Percentiles rank a stretch among this genome's conserved stretches.
Evolutionary conservation across 2,888 invertebrate species (phyloP).

Genomic region (Cheilosia impressa): DNA sequence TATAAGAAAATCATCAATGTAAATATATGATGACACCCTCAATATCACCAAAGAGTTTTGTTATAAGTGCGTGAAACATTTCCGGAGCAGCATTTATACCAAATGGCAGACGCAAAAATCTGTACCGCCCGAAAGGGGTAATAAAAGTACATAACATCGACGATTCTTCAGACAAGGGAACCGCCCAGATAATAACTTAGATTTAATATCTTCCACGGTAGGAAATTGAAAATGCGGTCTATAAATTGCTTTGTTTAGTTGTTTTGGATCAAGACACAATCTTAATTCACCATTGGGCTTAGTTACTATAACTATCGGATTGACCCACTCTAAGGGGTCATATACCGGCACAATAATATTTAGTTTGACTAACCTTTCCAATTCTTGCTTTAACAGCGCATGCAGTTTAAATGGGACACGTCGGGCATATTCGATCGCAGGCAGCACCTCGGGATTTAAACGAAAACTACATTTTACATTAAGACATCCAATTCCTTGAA

Average conservation of each 20-base stretch:
- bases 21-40: slow-evolving; percentile 53
- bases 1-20: slow-evolving; percentile 49
- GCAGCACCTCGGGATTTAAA: slow-evolving; percentile 7
- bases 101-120: slow-evolving; percentile 46
- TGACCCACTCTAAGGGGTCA: slow-evolving; percentile 25
- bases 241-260: slow-evolving; percentile 31
- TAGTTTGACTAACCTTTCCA: slow-evolving; percentile 28
- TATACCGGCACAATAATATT: slow-evolving; percentile 28
- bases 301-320: slow-evolving; percentile 28
- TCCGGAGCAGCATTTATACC: slow-evolving; percentile 54
- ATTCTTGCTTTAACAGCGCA: slow-evolving; percentile 19
- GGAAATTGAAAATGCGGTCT: slow-evolving; percentile 34
- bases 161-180: slow-evolving; percentile 15
- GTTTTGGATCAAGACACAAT: slow-evolving; percentile 24
- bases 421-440: slow-evolving; percentile 25
- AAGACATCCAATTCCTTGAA: not conserved
- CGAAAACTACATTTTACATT: slow-evolving; percentile 10
- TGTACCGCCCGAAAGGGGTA: slow-evolving; percentile 19
- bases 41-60: too few species aligned
- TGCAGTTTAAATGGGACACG: slow-evolving; percentile 22
- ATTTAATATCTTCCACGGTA: slow-evolving; percentile 24
- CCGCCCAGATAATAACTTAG: slow-evolving; percentile 18
- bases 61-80: slow-evolving; percentile 73
- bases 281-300: slow-evolving; percentile 31
- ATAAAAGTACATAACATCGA: slow-evolving; percentile 23